Evolutionary conservation across 2,797 vertebrate species (phyloP).

Genomic region (Selene dorsalis): DNA sequence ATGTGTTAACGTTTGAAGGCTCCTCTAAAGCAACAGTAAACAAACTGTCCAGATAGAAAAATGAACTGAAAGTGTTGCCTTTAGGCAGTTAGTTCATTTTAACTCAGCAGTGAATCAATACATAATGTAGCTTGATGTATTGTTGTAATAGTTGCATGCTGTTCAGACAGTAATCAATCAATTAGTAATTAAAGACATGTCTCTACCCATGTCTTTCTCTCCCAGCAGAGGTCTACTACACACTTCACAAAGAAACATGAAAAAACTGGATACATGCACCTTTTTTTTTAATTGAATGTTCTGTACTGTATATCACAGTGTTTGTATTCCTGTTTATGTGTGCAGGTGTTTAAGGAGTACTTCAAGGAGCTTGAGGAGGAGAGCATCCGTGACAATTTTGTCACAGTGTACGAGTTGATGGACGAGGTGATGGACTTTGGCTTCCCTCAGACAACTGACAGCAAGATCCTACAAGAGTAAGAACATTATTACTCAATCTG

Average conservation of each 20-base stretch:
- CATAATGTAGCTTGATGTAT: neutral
- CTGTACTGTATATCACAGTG: neutral
- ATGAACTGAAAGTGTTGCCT: too few relatives aligned
- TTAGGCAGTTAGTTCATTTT: too few relatives aligned
- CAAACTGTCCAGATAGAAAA: neutral
- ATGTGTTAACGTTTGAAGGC: neutral
- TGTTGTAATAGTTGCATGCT: neutral
- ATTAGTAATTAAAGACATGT: neutral
- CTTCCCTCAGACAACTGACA: constrained; percentile 89
- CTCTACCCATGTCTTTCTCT: neutral
- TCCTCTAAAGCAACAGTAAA: neutral
- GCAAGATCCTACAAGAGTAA: constrained; percentile 90
- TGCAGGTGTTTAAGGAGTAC: constrained; percentile 87
- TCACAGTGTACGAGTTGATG: constrained; percentile 88
- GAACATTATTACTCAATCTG: constrained; percentile 33
- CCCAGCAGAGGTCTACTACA: neutral
- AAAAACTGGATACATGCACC: neutral
- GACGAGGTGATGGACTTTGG: constrained; percentile 90
- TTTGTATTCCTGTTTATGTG: neutral
- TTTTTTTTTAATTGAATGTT: neutral
- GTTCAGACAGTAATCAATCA: too few relatives aligned
- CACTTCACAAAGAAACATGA: neutral
- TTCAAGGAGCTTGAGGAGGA: constrained; percentile 88
- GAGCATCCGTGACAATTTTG: constrained; percentile 89
- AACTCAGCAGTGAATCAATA: too few relatives aligned